Conservation (phyloP, 1,140 invertebrate species). For the Trachelipus rathkii region DNA sequence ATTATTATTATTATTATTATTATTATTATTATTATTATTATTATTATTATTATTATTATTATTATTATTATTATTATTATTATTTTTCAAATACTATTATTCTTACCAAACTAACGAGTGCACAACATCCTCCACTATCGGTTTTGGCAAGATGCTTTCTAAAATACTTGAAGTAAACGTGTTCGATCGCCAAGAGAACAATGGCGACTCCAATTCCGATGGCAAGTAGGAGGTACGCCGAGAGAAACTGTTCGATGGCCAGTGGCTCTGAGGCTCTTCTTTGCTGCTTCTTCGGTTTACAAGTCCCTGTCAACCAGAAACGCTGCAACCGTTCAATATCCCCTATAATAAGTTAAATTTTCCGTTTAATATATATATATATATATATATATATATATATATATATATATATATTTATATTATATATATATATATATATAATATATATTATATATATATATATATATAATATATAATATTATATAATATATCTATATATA, state of each 20-base stretch:
- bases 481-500: too few relatives aligned
- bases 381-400: too few relatives aligned
- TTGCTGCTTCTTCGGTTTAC: slow-evolving; percentile 75
- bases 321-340: slow-evolving; percentile 88
- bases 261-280: slow-evolving; percentile 66
- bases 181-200: slow-evolving; percentile 76
- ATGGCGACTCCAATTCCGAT: slow-evolving; percentile 85
- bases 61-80: too few relatives aligned
- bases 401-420: too few relatives aligned
- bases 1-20: too few relatives aligned
- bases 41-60: too few relatives aligned
- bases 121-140: slow-evolving; percentile 81
- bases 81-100: too few relatives aligned
- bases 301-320: slow-evolving; percentile 97
- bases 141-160: slow-evolving; percentile 82
- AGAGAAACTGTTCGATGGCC: slow-evolving; percentile 93
- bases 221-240: slow-evolving; percentile 90
- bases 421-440: too few relatives aligned
- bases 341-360: slow-evolving; percentile 53
- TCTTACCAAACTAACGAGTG: slow-evolving; percentile 77
- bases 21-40: too few relatives aligned
- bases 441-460: too few relatives aligned
- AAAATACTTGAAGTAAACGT: slow-evolving; percentile 76
- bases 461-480: too few relatives aligned
- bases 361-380: too few relatives aligned